Percentiles rank a stretch among this genome's conserved stretches.
Conservation (phyloP, 2,113 vertebrate species). For the Natator depressus region DNA sequence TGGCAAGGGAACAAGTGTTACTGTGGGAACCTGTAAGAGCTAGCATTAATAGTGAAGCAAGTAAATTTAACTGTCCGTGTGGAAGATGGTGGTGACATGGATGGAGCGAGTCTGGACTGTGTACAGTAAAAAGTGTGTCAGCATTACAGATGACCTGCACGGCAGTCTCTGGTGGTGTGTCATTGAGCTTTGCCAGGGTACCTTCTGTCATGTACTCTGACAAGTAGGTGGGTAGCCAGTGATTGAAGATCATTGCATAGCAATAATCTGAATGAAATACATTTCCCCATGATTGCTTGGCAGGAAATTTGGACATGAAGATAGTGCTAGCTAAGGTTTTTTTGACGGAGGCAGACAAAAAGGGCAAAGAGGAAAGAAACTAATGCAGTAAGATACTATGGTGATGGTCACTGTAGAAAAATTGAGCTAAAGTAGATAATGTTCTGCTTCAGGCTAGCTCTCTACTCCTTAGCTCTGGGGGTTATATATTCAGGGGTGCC, state of each 20-base stretch:
- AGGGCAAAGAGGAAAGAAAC: constrained; percentile 4
- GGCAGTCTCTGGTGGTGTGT: neutral
- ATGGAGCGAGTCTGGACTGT: neutral
- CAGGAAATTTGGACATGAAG: constrained; percentile 1
- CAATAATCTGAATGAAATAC: neutral
- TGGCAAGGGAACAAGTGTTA: neutral
- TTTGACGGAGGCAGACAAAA: neutral
- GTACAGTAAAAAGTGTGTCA: neutral
- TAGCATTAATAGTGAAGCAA: neutral
- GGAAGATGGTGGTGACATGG: neutral
- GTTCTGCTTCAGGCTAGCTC: neutral
- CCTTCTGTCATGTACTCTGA: constrained; percentile 6
- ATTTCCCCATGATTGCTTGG: neutral
- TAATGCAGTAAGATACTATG: neutral
- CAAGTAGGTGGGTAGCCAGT: neutral
- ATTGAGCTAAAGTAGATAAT: neutral
- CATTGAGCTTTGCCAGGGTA: neutral
- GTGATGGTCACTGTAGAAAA: neutral
- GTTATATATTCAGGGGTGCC: neutral
- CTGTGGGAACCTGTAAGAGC: neutral
- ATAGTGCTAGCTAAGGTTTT: neutral
- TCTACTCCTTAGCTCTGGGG: neutral
- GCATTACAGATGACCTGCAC: neutral
- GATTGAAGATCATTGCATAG: neutral
- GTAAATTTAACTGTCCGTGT: neutral